Percentiles rank a stretch among this genome's conserved stretches.
Evolutionary conservation across 2,888 invertebrate species (phyloP).

Genomic region (Stenichneumon culpator): DNA sequence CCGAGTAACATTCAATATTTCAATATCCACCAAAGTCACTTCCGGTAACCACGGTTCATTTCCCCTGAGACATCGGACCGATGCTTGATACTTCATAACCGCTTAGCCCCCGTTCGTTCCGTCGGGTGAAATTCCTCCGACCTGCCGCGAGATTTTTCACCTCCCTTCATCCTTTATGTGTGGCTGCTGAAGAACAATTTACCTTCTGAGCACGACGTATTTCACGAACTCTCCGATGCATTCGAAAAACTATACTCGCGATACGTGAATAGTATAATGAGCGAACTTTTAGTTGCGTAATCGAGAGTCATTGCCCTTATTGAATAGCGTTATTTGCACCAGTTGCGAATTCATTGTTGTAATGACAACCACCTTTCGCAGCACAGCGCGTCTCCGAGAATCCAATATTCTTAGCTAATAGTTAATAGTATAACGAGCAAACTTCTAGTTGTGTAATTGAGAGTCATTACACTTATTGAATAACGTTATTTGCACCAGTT

Average conservation of each 20-base stretch:
- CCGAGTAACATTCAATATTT: neutral
- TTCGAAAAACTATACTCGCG: neutral
- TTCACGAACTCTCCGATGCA: neutral
- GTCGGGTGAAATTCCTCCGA: no score
- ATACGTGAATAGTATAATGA: neutral
- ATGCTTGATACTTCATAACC: neutral
- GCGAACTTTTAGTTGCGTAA: neutral
- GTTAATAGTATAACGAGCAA: neutral
- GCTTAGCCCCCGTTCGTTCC: neutral
- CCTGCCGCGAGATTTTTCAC: no score
- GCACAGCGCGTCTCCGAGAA: neutral
- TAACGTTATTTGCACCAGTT: neutral
- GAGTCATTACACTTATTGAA: conserved; percentile 34
- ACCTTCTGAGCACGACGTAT: no score
- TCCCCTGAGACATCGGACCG: neutral
- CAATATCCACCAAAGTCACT: conserved; percentile 22
- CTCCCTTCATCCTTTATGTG: no score
- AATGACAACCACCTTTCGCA: neutral
- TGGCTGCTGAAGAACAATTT: no score
- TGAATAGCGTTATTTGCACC: conserved; percentile 1
- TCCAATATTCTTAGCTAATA: conserved; percentile 6
- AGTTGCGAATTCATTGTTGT: neutral
- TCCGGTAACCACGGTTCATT: neutral
- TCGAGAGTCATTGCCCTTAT: conserved; percentile 31
- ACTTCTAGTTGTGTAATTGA: neutral